Evolutionary conservation across 2,113 vertebrate genomes (phyloP).

Genomic region (Ochotona princeps): DNA sequence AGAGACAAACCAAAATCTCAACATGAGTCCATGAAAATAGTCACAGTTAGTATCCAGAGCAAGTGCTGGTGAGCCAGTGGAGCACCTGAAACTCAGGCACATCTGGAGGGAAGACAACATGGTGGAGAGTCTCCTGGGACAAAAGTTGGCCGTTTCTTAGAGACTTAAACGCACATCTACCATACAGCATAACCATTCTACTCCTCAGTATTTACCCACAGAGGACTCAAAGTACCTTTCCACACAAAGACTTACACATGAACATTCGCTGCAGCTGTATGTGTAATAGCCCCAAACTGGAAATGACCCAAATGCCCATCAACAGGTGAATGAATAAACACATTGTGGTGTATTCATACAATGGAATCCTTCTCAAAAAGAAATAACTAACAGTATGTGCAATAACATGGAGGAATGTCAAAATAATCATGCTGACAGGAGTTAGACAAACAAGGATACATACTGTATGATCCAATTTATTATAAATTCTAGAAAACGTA

Average conservation of each 20-base stretch:
- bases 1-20: not conserved
- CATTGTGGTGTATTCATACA: not conserved
- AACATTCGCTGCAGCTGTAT: not conserved
- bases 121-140: not conserved
- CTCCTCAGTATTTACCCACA: not conserved
- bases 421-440: not conserved
- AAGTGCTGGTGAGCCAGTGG: not conserved
- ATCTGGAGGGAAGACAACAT: not conserved
- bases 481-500: slow-evolving; percentile 34
- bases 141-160: not conserved
- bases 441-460: not conserved
- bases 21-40: too few species aligned
- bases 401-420: not conserved
- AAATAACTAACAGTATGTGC: not conserved
- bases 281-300: not conserved
- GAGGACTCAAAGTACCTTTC: not conserved
- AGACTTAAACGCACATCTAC: not conserved
- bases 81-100: not conserved
- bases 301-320: not conserved
- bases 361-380: slow-evolving; percentile 1
- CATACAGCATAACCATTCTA: not conserved
- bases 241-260: not conserved
- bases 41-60: not conserved
- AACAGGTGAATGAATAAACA: not conserved
- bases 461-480: not conserved